phyloP scores from a whole-genome alignment of 2,797 vertebrate genomes.

The Caiman crocodilus region DNA sequence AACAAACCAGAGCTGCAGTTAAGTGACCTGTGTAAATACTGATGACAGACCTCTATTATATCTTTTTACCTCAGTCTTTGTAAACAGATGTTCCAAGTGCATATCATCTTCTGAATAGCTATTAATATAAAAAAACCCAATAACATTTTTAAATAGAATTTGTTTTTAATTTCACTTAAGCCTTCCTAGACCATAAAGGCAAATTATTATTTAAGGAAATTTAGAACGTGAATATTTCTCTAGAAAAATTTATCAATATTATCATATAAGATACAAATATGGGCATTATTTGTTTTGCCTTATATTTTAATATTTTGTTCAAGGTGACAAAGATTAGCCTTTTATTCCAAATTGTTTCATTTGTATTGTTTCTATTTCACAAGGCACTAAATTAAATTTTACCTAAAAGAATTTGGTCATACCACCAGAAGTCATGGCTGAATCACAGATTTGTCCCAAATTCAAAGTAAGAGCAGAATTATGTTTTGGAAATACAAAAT shows the following conservation, averaged over 20 bases:
- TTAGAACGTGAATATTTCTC: not conserved
- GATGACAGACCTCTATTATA: not conserved
- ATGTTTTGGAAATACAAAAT: not conserved
- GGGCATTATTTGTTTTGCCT: not conserved
- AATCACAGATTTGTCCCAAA: not conserved
- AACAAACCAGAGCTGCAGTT: not conserved
- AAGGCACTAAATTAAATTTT: not conserved
- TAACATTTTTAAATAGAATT: not conserved
- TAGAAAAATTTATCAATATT: not conserved
- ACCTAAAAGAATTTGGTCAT: too few species aligned
- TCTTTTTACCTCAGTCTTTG: not conserved
- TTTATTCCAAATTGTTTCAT: not conserved
- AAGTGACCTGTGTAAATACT: not conserved
- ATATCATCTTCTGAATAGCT: not conserved
- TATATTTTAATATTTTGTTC: not conserved
- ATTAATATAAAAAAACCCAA: not conserved
- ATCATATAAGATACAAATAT: not conserved
- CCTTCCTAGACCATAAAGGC: not conserved
- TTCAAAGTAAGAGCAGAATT: not conserved
- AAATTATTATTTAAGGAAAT: slow-evolving; percentile 19
- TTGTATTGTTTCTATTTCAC: not conserved
- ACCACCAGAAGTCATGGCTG: not conserved
- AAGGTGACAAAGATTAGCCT: not conserved
- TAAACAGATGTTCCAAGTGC: not conserved
- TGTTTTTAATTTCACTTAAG: not conserved